Evolutionary conservation across 2,113 vertebrate genomes (phyloP), one percentile per base, ranked within the genome.

Genomic region (Jaculus jaculus): DNA sequence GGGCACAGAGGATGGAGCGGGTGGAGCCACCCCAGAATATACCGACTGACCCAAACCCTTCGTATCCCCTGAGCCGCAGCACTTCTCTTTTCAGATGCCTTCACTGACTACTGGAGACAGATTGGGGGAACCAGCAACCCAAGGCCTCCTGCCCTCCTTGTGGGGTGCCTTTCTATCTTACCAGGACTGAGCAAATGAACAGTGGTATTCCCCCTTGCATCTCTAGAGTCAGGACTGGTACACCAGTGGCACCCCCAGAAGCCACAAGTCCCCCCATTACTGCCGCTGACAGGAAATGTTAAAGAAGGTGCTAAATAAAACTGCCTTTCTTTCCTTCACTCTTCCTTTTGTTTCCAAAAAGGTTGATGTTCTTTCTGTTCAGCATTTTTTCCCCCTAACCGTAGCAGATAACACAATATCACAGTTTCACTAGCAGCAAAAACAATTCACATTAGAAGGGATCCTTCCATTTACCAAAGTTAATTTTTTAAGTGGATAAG

Each of bases 401-500:
- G 4, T 28, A 79, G 92, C 89, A 96, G 96, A 96, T 90, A 96
- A 94, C 81, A 30, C 75, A 26, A 95, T 92, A 94, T 2, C 88
- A 75, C 87, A 92, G 75, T 94, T 96, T 96, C 95, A 89, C 84
- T 95, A 88, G 88, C 83, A 93, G 95, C 92, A 95, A 96, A 98
- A 80, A 96, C n/a, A 97, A 90, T 94, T 93, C 88, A 92, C 94
- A 96, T 97, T 95, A 97, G 92, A n/a, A 95, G 93, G 85, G 97
- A 95, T 98, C 98, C 97, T 97, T 97, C 90, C 97, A 97, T 92
- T 84, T 94, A 97, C 98, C 97, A 87, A 97, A 98, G 97, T 96
- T 98, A 98, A 98, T 98, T 98, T 97, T 95, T 96, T 98, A 99
- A 99, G 97, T 98, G 99, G 99, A 99, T 99, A 99, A 98, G 84